These are phyloP conservation scores for Flabesymbios commensalis DNA, from an alignment of 2,888 invertebrate species.

Conservation along the genomic window DNA sequence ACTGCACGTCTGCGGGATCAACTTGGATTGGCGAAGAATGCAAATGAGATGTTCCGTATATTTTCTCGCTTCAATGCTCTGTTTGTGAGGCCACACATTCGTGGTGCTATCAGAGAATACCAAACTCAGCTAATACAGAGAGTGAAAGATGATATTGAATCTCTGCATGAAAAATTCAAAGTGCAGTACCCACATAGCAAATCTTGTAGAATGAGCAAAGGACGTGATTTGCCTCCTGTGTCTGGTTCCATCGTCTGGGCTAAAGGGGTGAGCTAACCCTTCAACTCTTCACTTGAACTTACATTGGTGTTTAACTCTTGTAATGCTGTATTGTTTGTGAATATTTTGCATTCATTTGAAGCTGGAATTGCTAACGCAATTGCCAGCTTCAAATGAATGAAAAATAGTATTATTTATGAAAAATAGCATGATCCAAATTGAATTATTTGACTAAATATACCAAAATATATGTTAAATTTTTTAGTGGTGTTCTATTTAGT, in stretches of 20 bases:
- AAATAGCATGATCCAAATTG: not conserved
- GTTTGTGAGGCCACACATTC: slow-evolving; percentile 97
- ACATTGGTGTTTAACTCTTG: not conserved
- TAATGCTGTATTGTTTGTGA: too few species aligned
- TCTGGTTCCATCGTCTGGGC: slow-evolving; percentile 99
- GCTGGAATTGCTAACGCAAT: too few species aligned
- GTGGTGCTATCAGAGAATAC: slow-evolving; percentile 98
- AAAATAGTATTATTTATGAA: too few species aligned
- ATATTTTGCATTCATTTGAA: too few species aligned
- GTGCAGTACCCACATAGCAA: slow-evolving; percentile 95
- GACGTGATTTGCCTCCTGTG: slow-evolving; percentile 93
- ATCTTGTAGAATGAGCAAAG: slow-evolving; percentile 86
- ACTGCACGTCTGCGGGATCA: slow-evolving; percentile 97
- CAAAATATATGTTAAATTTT: too few species aligned
- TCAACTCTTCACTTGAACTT: too few species aligned
- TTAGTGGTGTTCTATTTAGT: too few species aligned
- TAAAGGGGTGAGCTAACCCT: slow-evolving; percentile 66
- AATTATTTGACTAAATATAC: too few species aligned
- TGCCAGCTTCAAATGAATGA: too few species aligned
- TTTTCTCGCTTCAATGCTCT: slow-evolving; percentile 96
- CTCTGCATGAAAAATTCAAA: slow-evolving; percentile 97
- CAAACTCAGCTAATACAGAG: slow-evolving; percentile 98
- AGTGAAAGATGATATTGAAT: slow-evolving; percentile 98
- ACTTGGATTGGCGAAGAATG: slow-evolving; percentile 96
- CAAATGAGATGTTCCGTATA: slow-evolving; percentile 99